Percentiles rank a stretch among this genome's conserved stretches.
Conservation (phyloP, 2,797 vertebrate genomes). For the Danio aesculapii region DNA sequence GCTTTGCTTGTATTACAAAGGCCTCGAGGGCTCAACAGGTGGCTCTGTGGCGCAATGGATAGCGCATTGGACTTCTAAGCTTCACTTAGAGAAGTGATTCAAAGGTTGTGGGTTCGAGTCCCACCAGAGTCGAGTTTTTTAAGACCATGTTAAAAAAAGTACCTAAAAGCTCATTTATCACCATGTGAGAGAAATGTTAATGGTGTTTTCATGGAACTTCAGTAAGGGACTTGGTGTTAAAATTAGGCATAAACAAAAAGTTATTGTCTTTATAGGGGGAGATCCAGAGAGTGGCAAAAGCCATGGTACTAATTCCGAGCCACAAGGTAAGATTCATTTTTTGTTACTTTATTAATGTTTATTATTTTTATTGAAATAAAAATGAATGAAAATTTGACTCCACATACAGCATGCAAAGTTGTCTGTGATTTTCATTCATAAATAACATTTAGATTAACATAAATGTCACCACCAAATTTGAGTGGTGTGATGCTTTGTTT, state of each 20-base stretch:
- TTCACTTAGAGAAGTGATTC: conserved; percentile 70
- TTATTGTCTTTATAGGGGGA: conserved; percentile 60
- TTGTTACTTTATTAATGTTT: not conserved
- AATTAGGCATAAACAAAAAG: not conserved
- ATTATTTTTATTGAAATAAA: no score
- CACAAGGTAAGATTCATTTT: conserved; percentile 66
- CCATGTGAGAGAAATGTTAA: no score
- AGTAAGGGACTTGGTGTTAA: not conserved
- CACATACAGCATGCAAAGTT: not conserved
- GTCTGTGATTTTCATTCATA: not conserved
- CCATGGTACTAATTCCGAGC: conserved; percentile 63
- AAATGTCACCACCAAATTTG: not conserved
- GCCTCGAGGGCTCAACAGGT: conserved; percentile 3
- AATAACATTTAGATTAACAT: no score
- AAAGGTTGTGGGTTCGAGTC: conserved; percentile 91
- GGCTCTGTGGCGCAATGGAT: conserved; percentile 97
- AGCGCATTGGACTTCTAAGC: conserved; percentile 90
- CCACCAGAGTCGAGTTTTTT: conserved; percentile 80
- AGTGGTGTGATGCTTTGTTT: not conserved
- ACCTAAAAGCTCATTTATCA: not conserved
- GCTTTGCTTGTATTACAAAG: conserved; percentile 48
- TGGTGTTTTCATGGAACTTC: not conserved
- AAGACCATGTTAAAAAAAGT: not conserved
- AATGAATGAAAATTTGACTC: not conserved
- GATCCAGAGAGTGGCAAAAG: conserved; percentile 78